A percentile compares a stretch with the other conserved stretches of the same genome.
Evolutionary conservation across 2,113 vertebrate genomes (phyloP).

Genomic region (Sinocyclocheilus rhinocerous): DNA sequence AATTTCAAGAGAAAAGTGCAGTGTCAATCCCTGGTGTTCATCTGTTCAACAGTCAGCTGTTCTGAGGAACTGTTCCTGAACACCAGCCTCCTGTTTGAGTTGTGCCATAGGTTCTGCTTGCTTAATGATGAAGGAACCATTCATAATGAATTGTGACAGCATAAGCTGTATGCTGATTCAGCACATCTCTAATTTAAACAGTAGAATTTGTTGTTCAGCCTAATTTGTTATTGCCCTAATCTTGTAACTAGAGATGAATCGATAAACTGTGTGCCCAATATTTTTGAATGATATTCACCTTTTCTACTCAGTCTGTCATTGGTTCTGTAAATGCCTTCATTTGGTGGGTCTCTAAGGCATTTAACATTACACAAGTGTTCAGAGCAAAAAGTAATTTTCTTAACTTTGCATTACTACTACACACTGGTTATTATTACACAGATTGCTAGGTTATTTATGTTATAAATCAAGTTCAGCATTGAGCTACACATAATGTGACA

Average conservation of each 20-base stretch:
- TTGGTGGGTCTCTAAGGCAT: not conserved
- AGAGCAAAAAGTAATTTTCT: not conserved
- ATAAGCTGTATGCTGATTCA: not conserved
- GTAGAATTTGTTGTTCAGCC: not conserved
- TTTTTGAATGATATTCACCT: not conserved
- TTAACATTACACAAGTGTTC: not conserved
- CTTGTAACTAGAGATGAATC: not conserved
- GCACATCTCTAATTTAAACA: not conserved
- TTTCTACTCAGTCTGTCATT: not conserved
- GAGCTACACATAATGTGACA: not conserved
- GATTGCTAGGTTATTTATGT: not conserved
- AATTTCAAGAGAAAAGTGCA: not conserved
- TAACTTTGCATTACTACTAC: not conserved
- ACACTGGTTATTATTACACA: too few species aligned
- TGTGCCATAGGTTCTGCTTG: not conserved
- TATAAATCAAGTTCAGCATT: not conserved
- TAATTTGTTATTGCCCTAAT: not conserved
- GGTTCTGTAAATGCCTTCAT: not conserved
- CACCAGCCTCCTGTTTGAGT: conserved; percentile 3
- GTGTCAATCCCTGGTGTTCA: not conserved
- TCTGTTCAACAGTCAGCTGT: not conserved
- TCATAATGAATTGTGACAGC: not conserved
- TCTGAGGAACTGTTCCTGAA: not conserved
- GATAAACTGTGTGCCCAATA: not conserved
- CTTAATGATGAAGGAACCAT: not conserved